Conservation (phyloP, 2,888 invertebrate genomes). For the Pegoplata infirma region DNA sequence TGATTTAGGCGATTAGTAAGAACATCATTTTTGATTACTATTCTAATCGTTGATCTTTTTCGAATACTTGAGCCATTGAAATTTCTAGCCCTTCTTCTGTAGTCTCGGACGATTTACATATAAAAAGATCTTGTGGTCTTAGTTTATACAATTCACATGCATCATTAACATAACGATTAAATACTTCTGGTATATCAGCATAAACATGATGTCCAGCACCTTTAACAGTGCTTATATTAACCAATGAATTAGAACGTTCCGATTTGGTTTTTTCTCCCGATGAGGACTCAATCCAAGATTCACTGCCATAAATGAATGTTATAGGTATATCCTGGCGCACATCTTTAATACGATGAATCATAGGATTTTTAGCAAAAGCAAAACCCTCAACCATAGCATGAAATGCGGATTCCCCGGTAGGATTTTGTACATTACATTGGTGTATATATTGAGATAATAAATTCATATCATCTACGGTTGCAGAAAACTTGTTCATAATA, state of each 20-base stretch:
- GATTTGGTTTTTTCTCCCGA: slow-evolving; percentile 88
- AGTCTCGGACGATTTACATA: slow-evolving; percentile 72
- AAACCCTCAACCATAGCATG: slow-evolving; percentile 91
- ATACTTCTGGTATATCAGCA: slow-evolving; percentile 91
- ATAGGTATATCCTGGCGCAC: slow-evolving; percentile 87
- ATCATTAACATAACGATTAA: slow-evolving; percentile 89
- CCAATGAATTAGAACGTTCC: slow-evolving; percentile 83
- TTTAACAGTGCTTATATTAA: slow-evolving; percentile 89
- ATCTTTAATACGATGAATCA: slow-evolving; percentile 87
- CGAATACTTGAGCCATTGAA: slow-evolving; percentile 15
- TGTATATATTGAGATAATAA: slow-evolving; percentile 94
- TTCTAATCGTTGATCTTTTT: slow-evolving; percentile 36
- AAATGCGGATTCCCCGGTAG: slow-evolving; percentile 84
- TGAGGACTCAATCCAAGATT: slow-evolving; percentile 96
- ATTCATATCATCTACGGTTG: slow-evolving; percentile 81
- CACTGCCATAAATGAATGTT: slow-evolving; percentile 93
- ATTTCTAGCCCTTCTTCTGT: slow-evolving; percentile 74
- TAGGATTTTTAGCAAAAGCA: slow-evolving; percentile 98
- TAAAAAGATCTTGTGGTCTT: slow-evolving; percentile 41
- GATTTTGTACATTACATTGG: slow-evolving; percentile 95
- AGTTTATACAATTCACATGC: slow-evolving; percentile 82
- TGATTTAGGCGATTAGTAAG: no score
- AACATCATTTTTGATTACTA: slow-evolving; percentile 29
- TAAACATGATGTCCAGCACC: slow-evolving; percentile 98
- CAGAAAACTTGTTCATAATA: slow-evolving; percentile 88